These are phyloP conservation scores for Sepiola atlantica DNA, from an alignment of 2,888 invertebrate species.

Conservation along the genomic window DNA sequence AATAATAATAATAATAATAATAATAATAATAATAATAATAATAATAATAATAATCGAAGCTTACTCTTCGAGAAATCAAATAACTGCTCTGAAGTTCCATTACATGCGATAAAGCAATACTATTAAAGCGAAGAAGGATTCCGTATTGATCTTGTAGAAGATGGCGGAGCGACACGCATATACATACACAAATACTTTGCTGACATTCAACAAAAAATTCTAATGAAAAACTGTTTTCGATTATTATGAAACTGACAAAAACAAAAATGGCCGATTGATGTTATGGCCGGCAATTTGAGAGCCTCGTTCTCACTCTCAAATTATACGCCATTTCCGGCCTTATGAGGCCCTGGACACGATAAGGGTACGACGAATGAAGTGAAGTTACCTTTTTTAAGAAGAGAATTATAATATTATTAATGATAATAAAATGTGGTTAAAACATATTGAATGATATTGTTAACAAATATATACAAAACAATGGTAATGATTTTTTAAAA, in stretches of 20 bases:
- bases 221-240: not conserved
- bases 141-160: not conserved
- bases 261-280: not conserved
- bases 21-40: too few relatives aligned
- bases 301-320: slow-evolving; percentile 5
- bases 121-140: not conserved
- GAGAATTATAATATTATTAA: not conserved
- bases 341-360: slow-evolving; percentile 16
- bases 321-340: slow-evolving; percentile 32
- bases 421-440: slow-evolving; percentile 32
- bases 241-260: not conserved
- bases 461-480: not conserved
- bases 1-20: too few relatives aligned
- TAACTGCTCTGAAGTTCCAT: not conserved
- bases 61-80: not conserved
- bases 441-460: slow-evolving; percentile 22
- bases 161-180: not conserved
- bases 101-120: slow-evolving; percentile 18
- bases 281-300: not conserved
- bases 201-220: not conserved
- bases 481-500: not conserved
- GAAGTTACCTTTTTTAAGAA: not conserved
- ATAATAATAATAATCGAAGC: not conserved
- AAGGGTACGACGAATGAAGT: not conserved
- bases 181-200: not conserved